Evolutionary conservation across 2,888 invertebrate genomes (phyloP).

Genomic region (Cotesia congregata): DNA sequence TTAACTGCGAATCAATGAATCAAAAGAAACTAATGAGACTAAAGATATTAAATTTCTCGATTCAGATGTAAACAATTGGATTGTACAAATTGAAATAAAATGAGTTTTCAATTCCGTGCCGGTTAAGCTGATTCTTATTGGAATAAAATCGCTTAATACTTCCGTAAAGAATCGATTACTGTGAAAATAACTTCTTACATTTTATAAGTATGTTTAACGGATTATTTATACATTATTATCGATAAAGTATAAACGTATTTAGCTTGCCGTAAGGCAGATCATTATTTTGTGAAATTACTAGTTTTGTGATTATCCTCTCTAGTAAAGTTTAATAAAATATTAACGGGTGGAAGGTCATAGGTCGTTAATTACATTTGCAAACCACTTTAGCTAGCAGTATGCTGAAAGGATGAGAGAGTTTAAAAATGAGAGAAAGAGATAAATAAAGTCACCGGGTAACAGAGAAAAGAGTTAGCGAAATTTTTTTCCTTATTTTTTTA

Average conservation of each 20-base stretch:
- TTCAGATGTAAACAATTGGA: too few species aligned
- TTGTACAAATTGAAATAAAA: too few species aligned
- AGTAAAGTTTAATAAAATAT: slow-evolving; percentile 19
- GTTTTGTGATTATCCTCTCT: slow-evolving; percentile 9
- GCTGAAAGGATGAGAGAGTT: slow-evolving; percentile 5
- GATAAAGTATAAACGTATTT: slow-evolving; percentile 1
- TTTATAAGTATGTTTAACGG: too few species aligned
- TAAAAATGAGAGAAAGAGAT: slow-evolving; percentile 14
- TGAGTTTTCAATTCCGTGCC: too few species aligned
- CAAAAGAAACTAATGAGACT: too few species aligned
- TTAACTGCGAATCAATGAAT: too few species aligned
- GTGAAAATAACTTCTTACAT: too few species aligned
- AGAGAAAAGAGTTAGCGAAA: neutral
- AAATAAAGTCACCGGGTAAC: slow-evolving; percentile 18
- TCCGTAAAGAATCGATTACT: too few species aligned
- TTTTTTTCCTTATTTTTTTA: neutral
- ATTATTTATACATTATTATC: neutral
- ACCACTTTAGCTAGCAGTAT: slow-evolving; percentile 13
- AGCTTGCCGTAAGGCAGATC: neutral
- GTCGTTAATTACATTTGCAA: slow-evolving; percentile 18
- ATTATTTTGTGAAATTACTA: slow-evolving; percentile 6
- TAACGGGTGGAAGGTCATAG: slow-evolving; percentile 4
- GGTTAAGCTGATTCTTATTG: too few species aligned
- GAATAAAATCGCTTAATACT: too few species aligned
- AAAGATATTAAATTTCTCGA: too few species aligned